Base-by-base conservation (phyloP, 2,888 invertebrate genomes). In the Drosophila yooni region DNA sequence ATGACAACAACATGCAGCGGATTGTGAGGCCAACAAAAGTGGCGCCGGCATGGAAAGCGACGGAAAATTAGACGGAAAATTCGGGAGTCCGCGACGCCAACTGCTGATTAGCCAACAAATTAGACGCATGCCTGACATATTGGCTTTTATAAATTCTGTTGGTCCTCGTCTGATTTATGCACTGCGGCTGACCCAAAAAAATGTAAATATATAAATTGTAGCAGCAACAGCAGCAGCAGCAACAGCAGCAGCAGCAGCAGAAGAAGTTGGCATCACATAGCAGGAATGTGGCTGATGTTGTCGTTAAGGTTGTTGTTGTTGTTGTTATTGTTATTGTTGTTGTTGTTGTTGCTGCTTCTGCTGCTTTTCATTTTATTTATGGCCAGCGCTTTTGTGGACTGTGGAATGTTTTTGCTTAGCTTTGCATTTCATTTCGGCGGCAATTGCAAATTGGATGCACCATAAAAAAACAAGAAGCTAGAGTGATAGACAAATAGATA, bases 101-200 rank as follows among this genome's bases (percentile, higher is more conserved):
- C 76, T 61, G 70, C 82, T 89, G 88, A 88, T 89, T 89, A 89
- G 89, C 88, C 86, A 86, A 87, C 87, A 87, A 87, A 87, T 89
- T 89, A 87, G 90, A 83, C 64, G 80, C 64, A 66, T 74, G 70
- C 65, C 83, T 88, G 88, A 87, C 88, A 88, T 89, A 89, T 86
- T 87, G 76, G 84, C 76, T 77, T 69, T 81, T 72, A 83, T 85
- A 71, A 81, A 81, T 79, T 63, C 61, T 70, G 57, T 65, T 81
- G 63, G 29, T 70, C 53, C 53, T 64, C 48, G 69, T 40, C 81
- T 89, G 87, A 89, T 89, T 89, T 85, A 85, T 89, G 75, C 87
- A 89, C 56, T 82, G 84, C 65, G 75, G 66, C 73, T 85, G 85
- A 88, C 84, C 85, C 84, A 85, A 85, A 85, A 83, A 73, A 53